Conservation (phyloP, 2,888 invertebrate genomes). For the Cacoxenus indagator region DNA sequence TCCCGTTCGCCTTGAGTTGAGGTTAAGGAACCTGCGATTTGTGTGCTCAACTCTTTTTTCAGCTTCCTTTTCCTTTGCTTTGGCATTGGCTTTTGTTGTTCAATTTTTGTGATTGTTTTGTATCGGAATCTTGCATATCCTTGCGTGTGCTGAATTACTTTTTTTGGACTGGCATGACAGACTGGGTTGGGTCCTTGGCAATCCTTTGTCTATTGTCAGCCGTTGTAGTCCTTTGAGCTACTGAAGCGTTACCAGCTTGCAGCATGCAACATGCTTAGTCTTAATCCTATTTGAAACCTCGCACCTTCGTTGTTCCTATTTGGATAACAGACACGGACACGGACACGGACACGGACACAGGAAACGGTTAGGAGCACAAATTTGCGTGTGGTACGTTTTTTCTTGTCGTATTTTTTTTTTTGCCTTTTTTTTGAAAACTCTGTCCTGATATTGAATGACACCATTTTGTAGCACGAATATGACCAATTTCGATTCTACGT, state of each 20-base stretch:
- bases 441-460: background rate
- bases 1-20: conserved; percentile 40
- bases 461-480: background rate
- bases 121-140: background rate
- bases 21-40: conserved; percentile 52
- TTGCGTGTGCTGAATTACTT: conserved; percentile 30
- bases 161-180: background rate
- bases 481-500: background rate
- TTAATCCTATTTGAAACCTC: too few relatives aligned
- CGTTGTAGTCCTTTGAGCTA: too few relatives aligned
- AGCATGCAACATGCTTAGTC: background rate
- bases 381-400: too few relatives aligned
- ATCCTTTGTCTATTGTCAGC: conserved; percentile 29
- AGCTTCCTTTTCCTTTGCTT: conserved; percentile 19
- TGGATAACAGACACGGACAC: too few relatives aligned
- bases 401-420: too few relatives aligned
- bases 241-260: background rate
- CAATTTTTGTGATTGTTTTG: conserved; percentile 19
- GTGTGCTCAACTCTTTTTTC: conserved; percentile 26
- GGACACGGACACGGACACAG: too few relatives aligned
- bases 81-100: background rate
- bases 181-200: too few relatives aligned
- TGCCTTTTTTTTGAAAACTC: background rate
- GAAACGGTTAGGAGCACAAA: too few relatives aligned
- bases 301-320: background rate